These are phyloP conservation scores for Helogale parvula DNA, from an alignment of 2,113 vertebrate genomes.

Conservation along the genomic window DNA sequence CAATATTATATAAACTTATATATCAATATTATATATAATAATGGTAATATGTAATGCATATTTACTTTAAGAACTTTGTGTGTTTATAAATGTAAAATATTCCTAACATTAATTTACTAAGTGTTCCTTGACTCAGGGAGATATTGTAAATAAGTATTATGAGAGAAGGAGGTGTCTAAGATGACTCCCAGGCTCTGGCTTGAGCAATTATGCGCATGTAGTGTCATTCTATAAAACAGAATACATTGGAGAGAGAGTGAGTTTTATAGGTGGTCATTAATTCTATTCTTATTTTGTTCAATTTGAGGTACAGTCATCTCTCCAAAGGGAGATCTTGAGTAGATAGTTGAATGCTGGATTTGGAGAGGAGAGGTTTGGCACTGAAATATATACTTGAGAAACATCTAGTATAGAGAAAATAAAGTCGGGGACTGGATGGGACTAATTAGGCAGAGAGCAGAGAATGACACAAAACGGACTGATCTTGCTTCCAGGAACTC, in stretches of 20 bases:
- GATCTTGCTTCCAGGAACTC: neutral
- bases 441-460: neutral
- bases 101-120: neutral
- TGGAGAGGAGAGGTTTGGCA: neutral
- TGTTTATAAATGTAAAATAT: neutral
- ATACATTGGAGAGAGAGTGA: neutral
- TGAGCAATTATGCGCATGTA: neutral
- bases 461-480: neutral
- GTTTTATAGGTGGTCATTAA: neutral
- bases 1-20: neutral
- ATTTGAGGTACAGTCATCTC: neutral
- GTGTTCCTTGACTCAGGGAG: neutral
- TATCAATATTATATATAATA: neutral
- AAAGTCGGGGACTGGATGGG: neutral
- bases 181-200: neutral
- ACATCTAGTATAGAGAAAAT: neutral
- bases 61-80: neutral
- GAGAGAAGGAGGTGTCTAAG: neutral
- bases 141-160: neutral
- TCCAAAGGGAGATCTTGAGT: neutral
- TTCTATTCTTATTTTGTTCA: constrained; percentile 29
- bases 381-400: neutral
- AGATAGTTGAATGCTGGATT: neutral
- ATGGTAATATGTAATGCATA: neutral
- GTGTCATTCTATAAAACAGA: neutral